These are phyloP conservation scores for Beris chalybata DNA, from an alignment of 2,888 invertebrate genomes.

Conservation along the genomic window DNA sequence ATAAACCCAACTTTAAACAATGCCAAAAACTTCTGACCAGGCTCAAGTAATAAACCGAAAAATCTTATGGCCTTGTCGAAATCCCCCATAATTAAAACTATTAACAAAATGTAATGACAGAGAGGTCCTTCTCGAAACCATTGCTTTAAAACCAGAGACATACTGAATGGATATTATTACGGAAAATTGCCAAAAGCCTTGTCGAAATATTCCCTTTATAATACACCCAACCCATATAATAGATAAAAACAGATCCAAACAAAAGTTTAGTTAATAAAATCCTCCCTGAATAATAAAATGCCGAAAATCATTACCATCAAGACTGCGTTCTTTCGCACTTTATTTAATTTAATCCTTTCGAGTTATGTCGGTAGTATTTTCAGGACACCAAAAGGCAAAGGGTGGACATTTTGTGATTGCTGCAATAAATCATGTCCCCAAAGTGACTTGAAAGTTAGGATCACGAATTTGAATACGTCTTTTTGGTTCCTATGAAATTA, in stretches of 20 bases:
- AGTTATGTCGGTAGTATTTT: conserved; percentile 1
- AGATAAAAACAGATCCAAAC: conserved; percentile 27
- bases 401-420: conserved; percentile 27
- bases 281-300: conserved; percentile 19
- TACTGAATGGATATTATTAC: neutral
- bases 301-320: conserved; percentile 23
- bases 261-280: conserved; percentile 26
- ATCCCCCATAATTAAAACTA: conserved; percentile 20
- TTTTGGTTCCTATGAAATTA: neutral
- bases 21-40: no score
- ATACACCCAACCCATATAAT: neutral
- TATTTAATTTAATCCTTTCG: conserved; percentile 30
- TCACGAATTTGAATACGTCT: conserved; percentile 6
- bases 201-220: conserved; percentile 6
- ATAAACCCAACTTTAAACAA: no score
- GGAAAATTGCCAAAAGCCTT: conserved; percentile 4
- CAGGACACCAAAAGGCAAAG: neutral
- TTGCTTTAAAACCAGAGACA: neutral
- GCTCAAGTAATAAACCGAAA: conserved; percentile 2
- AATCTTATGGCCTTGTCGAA: conserved; percentile 14
- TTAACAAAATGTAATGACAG: conserved; percentile 12
- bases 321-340: conserved; percentile 7
- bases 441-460: conserved; percentile 20
- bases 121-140: neutral
- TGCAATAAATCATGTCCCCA: conserved; percentile 28